Evolutionary conservation across 2,888 invertebrate genomes (phyloP), one percentile per base, ranked within the genome.

Genomic region (Epinotia demarniana): DNA sequence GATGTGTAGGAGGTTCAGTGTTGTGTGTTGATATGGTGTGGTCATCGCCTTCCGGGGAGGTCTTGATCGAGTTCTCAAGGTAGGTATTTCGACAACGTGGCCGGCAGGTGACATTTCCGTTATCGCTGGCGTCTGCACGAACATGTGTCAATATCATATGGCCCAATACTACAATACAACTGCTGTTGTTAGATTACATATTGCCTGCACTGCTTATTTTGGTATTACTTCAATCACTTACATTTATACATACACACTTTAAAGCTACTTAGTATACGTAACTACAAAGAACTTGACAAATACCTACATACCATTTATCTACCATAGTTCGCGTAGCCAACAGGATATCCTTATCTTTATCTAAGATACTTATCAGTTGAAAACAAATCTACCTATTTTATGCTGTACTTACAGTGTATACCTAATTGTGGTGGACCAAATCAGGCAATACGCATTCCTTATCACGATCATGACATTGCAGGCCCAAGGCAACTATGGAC

Each of bases 11-110:
- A 91, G 92, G 88, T 77, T 77, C 82, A 82, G 90, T 90, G 91
- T 87, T 82, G 90, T 92, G 93, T 86, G 85, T 80, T 90, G 90
- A 92, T 91, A 94, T 94, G 93, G 94, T 93, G 90, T 93, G 93
- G 94, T 92, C 93, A 82, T 87, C 92, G 89, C 92, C 92, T 82
- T 87, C 92, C 77, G 92, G 91, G 84, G 93, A 94, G 87, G 91
- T 93, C 87, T 87, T 93, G 87, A 89, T 93, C 84, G 93, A 94
- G 90, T 89, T 92, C 83, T 89, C 93, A 86, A 93, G 94, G 93
- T 94, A 92, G 80, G 79, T 72, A 67, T 72, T 72, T 58, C 49
- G 72, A 57, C 46, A 75, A 75, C 75, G 75, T 75, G 75, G 72
- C 71, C 64, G 46, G 64, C 60, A 23, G 33, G 33, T 63, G 43